A percentile compares a stretch with the other conserved stretches of the same genome.
phyloP scores from a whole-genome alignment of 2,888 invertebrate genomes.

The Choristoneura rosaceana region DNA sequence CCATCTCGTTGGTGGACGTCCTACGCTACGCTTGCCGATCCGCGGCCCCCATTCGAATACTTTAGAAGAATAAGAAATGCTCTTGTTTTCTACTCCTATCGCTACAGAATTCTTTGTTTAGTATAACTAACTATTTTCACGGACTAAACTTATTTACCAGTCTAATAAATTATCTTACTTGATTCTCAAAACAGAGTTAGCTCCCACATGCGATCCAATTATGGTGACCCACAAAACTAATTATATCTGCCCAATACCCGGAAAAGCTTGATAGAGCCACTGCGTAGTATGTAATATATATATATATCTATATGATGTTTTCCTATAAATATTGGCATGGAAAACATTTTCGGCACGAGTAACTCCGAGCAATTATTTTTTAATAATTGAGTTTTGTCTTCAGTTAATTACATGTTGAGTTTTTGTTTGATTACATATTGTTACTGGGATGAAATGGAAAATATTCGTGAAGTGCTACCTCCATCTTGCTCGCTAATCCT shows the following conservation, averaged over 20 bases:
- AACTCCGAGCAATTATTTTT: no score
- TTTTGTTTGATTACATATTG: no score
- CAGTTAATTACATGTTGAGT: no score
- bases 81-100: no score
- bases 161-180: neutral
- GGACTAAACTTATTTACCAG: neutral
- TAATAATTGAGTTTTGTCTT: no score
- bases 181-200: neutral
- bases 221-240: slow-evolving; percentile 1
- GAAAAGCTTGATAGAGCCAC: neutral
- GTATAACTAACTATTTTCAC: neutral
- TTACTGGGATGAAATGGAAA: no score
- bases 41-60: no score
- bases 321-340: neutral
- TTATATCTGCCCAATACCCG: slow-evolving; percentile 1
- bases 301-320: neutral
- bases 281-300: neutral
- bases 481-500: no score
- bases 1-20: no score
- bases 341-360: neutral
- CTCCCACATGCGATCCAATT: neutral
- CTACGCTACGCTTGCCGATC: no score
- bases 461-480: no score
- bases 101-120: neutral
- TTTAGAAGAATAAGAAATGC: no score